Evolutionary conservation across 2,888 invertebrate genomes (phyloP).

Genomic region (Zaprionus bogoriensis): DNA sequence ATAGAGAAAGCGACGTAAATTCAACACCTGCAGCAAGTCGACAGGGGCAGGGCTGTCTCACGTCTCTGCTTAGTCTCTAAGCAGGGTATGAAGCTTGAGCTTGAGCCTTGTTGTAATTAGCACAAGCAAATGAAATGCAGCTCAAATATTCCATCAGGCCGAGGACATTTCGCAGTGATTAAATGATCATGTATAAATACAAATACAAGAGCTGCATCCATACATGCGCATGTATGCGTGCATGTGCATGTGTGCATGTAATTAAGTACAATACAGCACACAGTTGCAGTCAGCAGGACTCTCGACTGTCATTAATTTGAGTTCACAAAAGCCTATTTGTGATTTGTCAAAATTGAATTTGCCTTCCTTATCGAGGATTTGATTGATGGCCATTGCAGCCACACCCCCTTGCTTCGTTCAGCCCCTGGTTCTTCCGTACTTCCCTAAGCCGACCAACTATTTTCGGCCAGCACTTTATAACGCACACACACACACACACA

Average conservation of each 20-base stretch:
- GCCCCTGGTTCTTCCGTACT: background rate
- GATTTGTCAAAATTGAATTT: slow-evolving; percentile 77
- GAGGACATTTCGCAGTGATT: slow-evolving; percentile 59
- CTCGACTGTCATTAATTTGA: slow-evolving; percentile 63
- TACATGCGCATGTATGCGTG: background rate
- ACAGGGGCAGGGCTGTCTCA: background rate
- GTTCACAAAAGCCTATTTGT: slow-evolving; percentile 73
- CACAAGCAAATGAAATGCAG: slow-evolving; percentile 35
- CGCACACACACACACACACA: background rate
- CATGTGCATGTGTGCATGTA: slow-evolving; percentile 19
- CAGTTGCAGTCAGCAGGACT: background rate
- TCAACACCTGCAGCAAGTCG: slow-evolving; percentile 69
- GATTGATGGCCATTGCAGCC: slow-evolving; percentile 57
- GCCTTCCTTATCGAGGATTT: slow-evolving; percentile 65
- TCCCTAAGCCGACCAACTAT: background rate
- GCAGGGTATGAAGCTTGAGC: no score
- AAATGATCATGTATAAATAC: slow-evolving; percentile 51
- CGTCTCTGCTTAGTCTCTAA: no score
- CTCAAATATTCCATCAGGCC: slow-evolving; percentile 38
- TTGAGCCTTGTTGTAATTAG: slow-evolving; percentile 10
- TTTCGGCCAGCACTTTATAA: slow-evolving; percentile 24
- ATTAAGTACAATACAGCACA: slow-evolving; percentile 45
- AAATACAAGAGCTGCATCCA: slow-evolving; percentile 1
- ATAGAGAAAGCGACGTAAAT: slow-evolving; percentile 63
- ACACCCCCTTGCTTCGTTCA: slow-evolving; percentile 11